Evolutionary conservation across 2,113 vertebrate species (phyloP), one percentile per base, ranked within the genome.

Genomic region (Hydrochoerus hydrochaeris): DNA sequence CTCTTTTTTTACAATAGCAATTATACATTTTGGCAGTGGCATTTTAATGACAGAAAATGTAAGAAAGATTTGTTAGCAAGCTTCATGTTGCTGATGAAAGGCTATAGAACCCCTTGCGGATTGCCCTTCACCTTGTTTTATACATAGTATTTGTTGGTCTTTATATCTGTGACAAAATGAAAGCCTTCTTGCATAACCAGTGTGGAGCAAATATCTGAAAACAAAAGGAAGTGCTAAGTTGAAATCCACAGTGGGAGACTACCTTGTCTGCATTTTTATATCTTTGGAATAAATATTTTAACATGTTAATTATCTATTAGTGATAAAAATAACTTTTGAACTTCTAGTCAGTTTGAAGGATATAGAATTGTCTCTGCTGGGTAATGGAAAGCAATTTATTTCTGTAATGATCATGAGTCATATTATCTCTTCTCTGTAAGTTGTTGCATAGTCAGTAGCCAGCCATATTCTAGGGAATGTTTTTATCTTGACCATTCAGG

Each of bases 311-410:
- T 98, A 98, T 98, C 96, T 98, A 96, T 95, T 98, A 98, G 98
- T 99, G 98, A 98, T 97, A 98, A 98, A 98, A 98, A 98, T 98
- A 98, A 97, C 98, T 99, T 98, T 54, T 98, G 98, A 98, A 98
- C 98, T 98, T 97, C 92, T 96, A 97, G 98, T 98, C 97, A 98
- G 97, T 98, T 98, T 98, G 98, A 98, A 98, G 96, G 97, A 86
- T 94, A 85, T 94, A 97, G 96, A 98, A 97, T 97, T 1, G 58
- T 96, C 96, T 98, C 95, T 92, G 88, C 98, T 97, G 95, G 98
- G 98, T 97, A 98, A 98, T 97, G 95, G 95, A 96, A 98, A 98
- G 98, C 98, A 98, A 98, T 98, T 98, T 97, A 98, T 98, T 98
- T 97, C 97, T 96, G 95, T 97, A 98, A 98, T 94, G 92, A 97